Evolutionary conservation across 2,113 vertebrate species (phyloP).

Genomic region (Dicerorhinus sumatrensis): DNA sequence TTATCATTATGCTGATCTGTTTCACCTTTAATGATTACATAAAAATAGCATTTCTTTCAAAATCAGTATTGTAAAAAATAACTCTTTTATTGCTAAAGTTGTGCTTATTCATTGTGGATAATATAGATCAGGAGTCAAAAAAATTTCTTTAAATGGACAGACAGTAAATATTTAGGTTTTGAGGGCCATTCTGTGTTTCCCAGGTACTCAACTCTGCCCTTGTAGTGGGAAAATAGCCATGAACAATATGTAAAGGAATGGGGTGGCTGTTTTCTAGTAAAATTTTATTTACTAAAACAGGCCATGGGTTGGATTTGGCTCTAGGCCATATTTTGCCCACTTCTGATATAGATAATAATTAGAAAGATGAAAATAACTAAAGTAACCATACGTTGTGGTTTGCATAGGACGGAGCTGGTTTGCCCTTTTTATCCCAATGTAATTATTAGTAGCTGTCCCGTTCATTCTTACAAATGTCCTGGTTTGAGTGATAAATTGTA

Average conservation of each 20-base stretch:
- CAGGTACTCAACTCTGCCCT: neutral
- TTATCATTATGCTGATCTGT: neutral
- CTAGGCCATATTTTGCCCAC: neutral
- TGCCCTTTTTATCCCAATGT: neutral
- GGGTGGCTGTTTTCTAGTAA: neutral
- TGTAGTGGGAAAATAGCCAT: neutral
- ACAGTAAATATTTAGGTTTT: neutral
- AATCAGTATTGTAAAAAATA: neutral
- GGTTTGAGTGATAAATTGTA: neutral
- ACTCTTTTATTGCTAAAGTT: neutral
- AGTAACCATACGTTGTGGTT: neutral
- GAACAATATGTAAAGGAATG: neutral
- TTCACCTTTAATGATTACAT: neutral
- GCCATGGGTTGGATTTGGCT: neutral
- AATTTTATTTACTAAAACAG: neutral
- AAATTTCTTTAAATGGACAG: neutral
- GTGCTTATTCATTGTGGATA: neutral
- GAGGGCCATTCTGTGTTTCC: neutral
- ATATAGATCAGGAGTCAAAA: neutral
- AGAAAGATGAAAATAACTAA: neutral
- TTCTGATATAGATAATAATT: neutral
- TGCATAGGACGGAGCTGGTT: neutral
- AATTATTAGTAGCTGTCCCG: neutral
- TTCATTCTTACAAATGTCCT: constrained; percentile 27
- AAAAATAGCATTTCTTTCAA: constrained; percentile 27